These are phyloP conservation scores for Sphecodes monilicornis DNA, from an alignment of 2,888 invertebrate genomes.

Conservation along the genomic window DNA sequence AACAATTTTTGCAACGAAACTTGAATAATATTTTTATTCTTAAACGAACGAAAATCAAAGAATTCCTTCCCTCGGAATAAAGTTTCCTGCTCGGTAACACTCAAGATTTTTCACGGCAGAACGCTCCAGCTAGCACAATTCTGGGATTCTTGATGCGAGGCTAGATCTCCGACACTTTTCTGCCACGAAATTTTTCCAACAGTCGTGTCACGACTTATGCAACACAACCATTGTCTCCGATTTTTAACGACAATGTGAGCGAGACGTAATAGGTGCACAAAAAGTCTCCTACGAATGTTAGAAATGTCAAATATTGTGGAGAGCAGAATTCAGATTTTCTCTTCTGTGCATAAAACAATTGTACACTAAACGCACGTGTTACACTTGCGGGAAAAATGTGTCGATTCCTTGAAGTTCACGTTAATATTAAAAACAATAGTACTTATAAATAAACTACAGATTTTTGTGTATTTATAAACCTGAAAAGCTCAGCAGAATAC, in stretches of 20 bases:
- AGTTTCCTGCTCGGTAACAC: slow-evolving; percentile 4
- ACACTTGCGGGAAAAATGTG: background rate
- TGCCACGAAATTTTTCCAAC: slow-evolving; percentile 64
- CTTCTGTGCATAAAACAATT: background rate
- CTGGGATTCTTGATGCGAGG: slow-evolving; percentile 63
- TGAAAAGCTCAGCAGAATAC: no score
- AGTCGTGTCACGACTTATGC: slow-evolving; percentile 52
- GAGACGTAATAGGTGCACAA: slow-evolving; percentile 28
- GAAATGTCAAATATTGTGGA: background rate
- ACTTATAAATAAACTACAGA: background rate
- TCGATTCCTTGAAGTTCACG: background rate
- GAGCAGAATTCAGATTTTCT: background rate
- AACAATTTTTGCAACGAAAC: background rate
- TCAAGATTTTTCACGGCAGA: slow-evolving; percentile 51
- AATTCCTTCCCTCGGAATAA: background rate
- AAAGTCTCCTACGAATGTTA: background rate
- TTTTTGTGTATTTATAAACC: no score
- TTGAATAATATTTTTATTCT: background rate
- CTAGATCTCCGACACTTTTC: slow-evolving; percentile 40
- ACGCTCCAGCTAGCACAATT: slow-evolving; percentile 55
- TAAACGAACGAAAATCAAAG: background rate
- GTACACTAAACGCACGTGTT: background rate
- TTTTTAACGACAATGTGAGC: slow-evolving; percentile 44
- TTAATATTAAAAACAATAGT: background rate
- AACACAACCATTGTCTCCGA: slow-evolving; percentile 62